Conservation (phyloP, 1,140 invertebrate species). For the Leucophenga varia region DNA sequence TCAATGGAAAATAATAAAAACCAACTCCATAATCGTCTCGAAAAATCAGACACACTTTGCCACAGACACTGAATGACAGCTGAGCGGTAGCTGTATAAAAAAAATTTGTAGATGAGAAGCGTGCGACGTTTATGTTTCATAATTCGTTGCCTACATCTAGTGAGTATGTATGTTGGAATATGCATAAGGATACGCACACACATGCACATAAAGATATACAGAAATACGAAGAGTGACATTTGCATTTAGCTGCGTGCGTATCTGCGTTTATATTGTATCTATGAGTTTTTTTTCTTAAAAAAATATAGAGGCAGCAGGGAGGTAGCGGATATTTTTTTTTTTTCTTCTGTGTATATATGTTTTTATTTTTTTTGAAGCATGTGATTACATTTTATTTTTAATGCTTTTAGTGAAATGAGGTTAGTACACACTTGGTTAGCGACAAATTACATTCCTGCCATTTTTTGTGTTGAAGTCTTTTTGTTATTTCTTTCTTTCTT, state of each 20-base stretch:
- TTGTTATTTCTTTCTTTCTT: conserved; percentile 1
- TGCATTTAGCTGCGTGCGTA: too few relatives aligned
- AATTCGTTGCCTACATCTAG: too few relatives aligned
- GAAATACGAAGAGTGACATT: too few relatives aligned
- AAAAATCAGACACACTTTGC: conserved; percentile 47
- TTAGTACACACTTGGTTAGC: conserved; percentile 53
- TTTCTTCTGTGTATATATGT: conserved; percentile 25
- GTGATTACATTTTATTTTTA: conserved; percentile 55
- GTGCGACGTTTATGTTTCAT: not conserved
- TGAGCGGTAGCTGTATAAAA: conserved; percentile 18
- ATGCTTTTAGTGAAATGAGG: conserved; percentile 54
- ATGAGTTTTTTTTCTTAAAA: conserved; percentile 15
- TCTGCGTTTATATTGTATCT: too few relatives aligned
- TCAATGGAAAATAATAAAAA: conserved; percentile 52
- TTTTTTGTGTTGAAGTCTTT: not conserved
- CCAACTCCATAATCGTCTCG: conserved; percentile 51
- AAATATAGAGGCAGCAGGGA: conserved; percentile 17
- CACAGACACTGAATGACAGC: conserved; percentile 46
- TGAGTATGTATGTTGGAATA: too few relatives aligned
- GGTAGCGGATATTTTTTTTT: not conserved
- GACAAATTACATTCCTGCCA: conserved; percentile 42
- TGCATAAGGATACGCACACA: too few relatives aligned
- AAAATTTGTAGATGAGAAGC: too few relatives aligned
- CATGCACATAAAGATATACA: too few relatives aligned
- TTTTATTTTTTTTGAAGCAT: conserved; percentile 54